These are phyloP conservation scores for Proisotoma minuta DNA, from an alignment of 2,888 invertebrate species.

Conservation along the genomic window DNA sequence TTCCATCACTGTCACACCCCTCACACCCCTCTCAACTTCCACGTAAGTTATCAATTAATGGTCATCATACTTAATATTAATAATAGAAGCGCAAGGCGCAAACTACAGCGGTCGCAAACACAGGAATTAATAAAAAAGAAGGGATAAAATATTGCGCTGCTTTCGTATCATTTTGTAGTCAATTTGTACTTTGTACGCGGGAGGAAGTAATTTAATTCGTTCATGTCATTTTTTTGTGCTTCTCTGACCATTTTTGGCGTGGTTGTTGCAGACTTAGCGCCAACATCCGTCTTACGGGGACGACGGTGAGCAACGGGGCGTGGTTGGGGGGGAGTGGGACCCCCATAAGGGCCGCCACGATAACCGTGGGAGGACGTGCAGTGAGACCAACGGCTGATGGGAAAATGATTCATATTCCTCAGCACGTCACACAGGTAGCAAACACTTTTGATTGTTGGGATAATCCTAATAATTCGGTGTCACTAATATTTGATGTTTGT, in stretches of 20 bases:
- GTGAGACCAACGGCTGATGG: slow-evolving; percentile 40
- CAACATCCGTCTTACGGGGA: slow-evolving; percentile 35
- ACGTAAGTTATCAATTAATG: slow-evolving; percentile 42
- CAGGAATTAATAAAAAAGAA: too few species aligned
- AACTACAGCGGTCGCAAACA: too few species aligned
- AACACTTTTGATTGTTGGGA: background rate
- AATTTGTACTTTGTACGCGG: too few species aligned
- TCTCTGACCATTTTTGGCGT: background rate
- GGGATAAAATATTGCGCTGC: too few species aligned
- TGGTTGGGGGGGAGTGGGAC: slow-evolving; percentile 40
- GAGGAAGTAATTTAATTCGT: background rate
- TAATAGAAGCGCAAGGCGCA: too few species aligned
- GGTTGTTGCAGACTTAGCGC: slow-evolving; percentile 32
- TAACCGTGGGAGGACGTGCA: slow-evolving; percentile 36
- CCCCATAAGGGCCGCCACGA: slow-evolving; percentile 39
- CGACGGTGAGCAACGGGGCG: slow-evolving; percentile 44
- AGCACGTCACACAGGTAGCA: slow-evolving; percentile 44
- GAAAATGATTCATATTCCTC: slow-evolving; percentile 47
- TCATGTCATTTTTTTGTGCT: background rate
- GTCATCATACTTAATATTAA: too few species aligned
- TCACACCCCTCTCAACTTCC: slow-evolving; percentile 41
- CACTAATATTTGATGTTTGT: background rate
- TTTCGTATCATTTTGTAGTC: too few species aligned
- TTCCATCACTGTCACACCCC: slow-evolving; percentile 45
- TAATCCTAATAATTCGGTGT: background rate